Conservation (phyloP, 2,113 vertebrate species). For the Nyctereutes procyonoides region DNA sequence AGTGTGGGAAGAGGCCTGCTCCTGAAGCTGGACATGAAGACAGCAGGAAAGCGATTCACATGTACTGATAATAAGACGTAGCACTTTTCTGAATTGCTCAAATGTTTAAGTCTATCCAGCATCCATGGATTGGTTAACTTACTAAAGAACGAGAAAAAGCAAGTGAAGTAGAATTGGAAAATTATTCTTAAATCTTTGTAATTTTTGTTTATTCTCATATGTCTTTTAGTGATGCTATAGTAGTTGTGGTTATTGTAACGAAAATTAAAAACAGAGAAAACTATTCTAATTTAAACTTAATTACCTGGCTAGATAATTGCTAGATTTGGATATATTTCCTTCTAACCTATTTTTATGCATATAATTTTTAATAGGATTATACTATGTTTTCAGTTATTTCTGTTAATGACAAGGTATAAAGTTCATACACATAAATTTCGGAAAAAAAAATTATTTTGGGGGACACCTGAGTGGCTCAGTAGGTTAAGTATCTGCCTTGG, state of each 20-base stretch:
- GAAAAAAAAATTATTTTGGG: neutral
- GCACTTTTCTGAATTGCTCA: neutral
- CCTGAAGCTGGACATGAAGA: neutral
- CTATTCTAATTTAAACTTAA: constrained; percentile 12
- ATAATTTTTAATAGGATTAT: constrained; percentile 18
- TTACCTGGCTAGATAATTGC: neutral
- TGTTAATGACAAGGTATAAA: neutral
- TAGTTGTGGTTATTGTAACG: neutral
- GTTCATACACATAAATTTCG: neutral
- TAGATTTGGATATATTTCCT: neutral
- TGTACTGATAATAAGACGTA: neutral
- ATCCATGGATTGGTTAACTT: neutral
- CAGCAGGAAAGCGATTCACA: neutral
- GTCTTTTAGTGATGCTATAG: neutral
- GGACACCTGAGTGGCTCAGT: too few relatives aligned
- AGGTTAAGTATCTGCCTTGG: too few relatives aligned
- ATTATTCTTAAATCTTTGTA: neutral
- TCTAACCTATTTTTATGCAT: neutral
- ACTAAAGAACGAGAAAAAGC: neutral
- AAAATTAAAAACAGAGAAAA: constrained; percentile 28
- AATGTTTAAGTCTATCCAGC: neutral
- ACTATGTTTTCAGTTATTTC: neutral
- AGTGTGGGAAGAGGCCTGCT: neutral
- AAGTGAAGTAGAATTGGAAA: neutral
- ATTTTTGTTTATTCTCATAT: constrained; percentile 24